Conservation (phyloP, 2,888 invertebrate genomes). For the Lobophora halterata region DNA sequence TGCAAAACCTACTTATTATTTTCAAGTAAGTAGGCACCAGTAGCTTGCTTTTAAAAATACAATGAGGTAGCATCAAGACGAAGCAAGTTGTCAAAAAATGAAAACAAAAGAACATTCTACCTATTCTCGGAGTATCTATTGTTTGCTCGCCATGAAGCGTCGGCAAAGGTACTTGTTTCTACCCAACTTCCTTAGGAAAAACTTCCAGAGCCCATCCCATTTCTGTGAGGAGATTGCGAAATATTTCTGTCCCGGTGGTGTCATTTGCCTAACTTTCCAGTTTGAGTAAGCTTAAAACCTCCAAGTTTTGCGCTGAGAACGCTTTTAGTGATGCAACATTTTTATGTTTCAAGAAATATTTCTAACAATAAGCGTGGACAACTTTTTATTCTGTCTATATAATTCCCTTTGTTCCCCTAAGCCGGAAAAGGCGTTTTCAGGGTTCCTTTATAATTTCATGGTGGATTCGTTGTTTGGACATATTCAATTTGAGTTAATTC, state of each 20-base stretch:
- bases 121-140: conserved; percentile 55
- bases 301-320: conserved; percentile 54
- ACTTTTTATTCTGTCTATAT: conserved; percentile 39
- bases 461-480: conserved; percentile 19
- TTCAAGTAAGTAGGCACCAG: not conserved
- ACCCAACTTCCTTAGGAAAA: conserved; percentile 58
- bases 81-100: conserved; percentile 40
- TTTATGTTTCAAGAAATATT: conserved; percentile 50
- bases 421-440: conserved; percentile 25
- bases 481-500: conserved; percentile 23
- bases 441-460: conserved; percentile 30
- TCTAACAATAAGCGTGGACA: conserved; percentile 42
- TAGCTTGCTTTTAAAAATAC: conserved; percentile 13
- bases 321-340: conserved; percentile 49
- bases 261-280: conserved; percentile 73
- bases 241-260: conserved; percentile 69
- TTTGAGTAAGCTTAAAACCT: conserved; percentile 71
- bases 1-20: too few species aligned
- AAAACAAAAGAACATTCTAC: conserved; percentile 54
- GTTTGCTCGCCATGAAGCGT: conserved; percentile 48
- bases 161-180: conserved; percentile 45
- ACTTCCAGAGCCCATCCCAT: conserved; percentile 58
- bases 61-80: conserved; percentile 35
- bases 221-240: conserved; percentile 66
- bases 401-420: conserved; percentile 32